Conservation (phyloP, 1,140 invertebrate genomes). For the Cydia amplana region DNA sequence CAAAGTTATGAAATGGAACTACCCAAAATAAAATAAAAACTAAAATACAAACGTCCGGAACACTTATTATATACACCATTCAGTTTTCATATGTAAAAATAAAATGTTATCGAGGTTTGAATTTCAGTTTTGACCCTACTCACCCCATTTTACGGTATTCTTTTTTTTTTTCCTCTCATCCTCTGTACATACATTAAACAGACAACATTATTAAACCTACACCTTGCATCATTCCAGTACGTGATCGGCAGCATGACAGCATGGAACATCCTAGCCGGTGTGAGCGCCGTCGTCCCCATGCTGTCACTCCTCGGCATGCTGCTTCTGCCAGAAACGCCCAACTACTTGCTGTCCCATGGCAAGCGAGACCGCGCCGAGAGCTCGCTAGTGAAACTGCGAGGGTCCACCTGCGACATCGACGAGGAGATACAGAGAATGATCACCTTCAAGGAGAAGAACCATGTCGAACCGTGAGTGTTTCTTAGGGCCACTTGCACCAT, state of each 20-base stretch:
- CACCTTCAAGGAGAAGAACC: conserved; percentile 82
- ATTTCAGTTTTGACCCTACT: no score
- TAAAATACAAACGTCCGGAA: no score
- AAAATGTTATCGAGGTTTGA: no score
- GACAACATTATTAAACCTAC: neutral
- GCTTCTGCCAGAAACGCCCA: conserved; percentile 86
- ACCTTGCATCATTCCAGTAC: conserved; percentile 76
- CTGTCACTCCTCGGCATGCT: conserved; percentile 81
- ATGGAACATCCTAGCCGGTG: conserved; percentile 82
- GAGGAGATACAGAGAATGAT: conserved; percentile 83
- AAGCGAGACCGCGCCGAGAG: conserved; percentile 82
- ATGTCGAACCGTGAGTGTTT: conserved; percentile 79
- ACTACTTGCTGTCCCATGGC: conserved; percentile 83
- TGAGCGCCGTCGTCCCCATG: conserved; percentile 81
- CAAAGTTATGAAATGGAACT: no score
- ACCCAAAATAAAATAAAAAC: no score
- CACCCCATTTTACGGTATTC: no score
- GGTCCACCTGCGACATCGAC: conserved; percentile 82
- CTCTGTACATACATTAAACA: no score
- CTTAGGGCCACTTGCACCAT: no score
- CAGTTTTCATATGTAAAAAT: no score
- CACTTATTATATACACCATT: no score
- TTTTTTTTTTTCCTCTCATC: no score
- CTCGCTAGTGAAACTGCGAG: conserved; percentile 82
- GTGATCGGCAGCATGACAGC: conserved; percentile 80